Evolutionary conservation across 2,113 vertebrate species (phyloP).

Genomic region (Scophthalmus maximus): DNA sequence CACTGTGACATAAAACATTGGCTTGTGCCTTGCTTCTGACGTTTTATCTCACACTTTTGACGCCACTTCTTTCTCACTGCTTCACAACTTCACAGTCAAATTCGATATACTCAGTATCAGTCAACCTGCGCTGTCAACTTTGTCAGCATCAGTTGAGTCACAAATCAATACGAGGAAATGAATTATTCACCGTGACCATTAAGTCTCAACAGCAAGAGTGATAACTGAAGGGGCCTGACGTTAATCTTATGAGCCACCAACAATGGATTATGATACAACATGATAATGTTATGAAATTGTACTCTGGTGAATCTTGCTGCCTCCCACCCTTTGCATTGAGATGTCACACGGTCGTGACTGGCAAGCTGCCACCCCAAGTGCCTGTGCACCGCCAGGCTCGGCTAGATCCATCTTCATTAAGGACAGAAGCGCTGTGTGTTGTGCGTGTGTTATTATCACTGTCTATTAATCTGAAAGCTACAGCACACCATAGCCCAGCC

Average conservation of each 20-base stretch:
- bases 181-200: conserved; percentile 79
- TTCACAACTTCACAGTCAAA: conserved; percentile 54
- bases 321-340: conserved; percentile 65
- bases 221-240: conserved; percentile 72
- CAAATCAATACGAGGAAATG: conserved; percentile 77
- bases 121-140: conserved; percentile 73
- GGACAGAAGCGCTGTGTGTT: conserved; percentile 69
- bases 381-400: conserved; percentile 58
- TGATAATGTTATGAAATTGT: conserved; percentile 77
- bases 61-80: conserved; percentile 19
- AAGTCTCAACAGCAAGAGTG: conserved; percentile 74
- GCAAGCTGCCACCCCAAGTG: conserved; percentile 72
- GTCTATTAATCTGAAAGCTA: conserved; percentile 77
- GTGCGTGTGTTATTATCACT: conserved; percentile 74
- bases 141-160: conserved; percentile 61
- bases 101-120: conserved; percentile 66
- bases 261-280: conserved; percentile 79
- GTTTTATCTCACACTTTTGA: not conserved
- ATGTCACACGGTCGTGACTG: conserved; percentile 78
- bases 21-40: not conserved
- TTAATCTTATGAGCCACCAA: conserved; percentile 75
- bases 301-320: conserved; percentile 62
- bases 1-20: too few relatives aligned
- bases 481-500: conserved; percentile 35
- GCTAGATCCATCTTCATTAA: conserved; percentile 81